Evolutionary conservation across 2,888 invertebrate genomes (phyloP), one percentile per base, ranked within the genome.

Genomic region (Drosophila demipolita): DNA sequence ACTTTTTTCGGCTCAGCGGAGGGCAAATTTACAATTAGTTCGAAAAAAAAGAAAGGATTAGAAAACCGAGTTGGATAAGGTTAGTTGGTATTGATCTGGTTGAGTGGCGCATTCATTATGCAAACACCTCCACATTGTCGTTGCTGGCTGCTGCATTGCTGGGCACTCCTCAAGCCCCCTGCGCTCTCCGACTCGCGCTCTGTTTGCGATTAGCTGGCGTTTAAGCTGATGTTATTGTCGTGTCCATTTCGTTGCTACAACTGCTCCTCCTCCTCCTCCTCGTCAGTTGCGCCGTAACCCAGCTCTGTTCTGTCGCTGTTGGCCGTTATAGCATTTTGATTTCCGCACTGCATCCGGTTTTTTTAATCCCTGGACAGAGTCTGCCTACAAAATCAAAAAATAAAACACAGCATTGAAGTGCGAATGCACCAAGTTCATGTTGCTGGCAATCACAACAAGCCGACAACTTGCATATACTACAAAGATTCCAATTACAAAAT

Each of bases 141-240:
- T 6, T 63, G 71, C 71, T 17, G 3, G 15, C 12, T 12, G 12
- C 7, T 20, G 42, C 73, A 23, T 6, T 63, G 71, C 71, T 17
- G 3, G 15, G 20, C 15, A n/a, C 35, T 11, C 53, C 29, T 64
- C 49, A 29, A 38, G 64, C 48, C 0, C 33, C 1, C n/a, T 32
- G 20, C 2, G 8, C 12, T 29, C 26, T 49, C 12, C 8, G 58
- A 20, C 45, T 38, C 35, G 50, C 52, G 49, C 26, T 75, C 69
- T 72, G 73, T 86, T 80, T 83, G 78, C 83, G 90, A 87, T 87
- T 87, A 87, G 87, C 88, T 88, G 88, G 86, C 90, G 83, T 88
- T 90, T 90, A 88, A 87, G 80, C 83, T 80, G 82, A 76, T 89
- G 80, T 89, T 84, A 78, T 75, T 77, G 66, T 62, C 62, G 36